Conservation (phyloP, 2,888 invertebrate genomes). For the Parnassius apollo region DNA sequence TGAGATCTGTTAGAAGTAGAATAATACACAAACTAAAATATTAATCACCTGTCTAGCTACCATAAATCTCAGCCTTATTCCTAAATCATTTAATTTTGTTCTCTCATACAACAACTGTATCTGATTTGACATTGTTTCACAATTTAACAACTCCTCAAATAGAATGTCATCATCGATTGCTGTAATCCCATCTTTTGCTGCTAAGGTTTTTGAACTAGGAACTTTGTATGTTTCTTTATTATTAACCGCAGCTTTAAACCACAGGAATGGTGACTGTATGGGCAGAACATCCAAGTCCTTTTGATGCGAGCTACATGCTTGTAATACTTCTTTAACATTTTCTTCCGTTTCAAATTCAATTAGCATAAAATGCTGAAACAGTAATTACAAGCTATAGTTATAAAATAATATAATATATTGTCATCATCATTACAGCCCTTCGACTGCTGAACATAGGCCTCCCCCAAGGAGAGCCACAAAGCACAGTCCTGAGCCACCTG, state of each 20-base stretch:
- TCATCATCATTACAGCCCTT: too few relatives aligned
- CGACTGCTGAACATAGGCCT: too few relatives aligned
- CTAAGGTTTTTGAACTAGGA: conserved; percentile 34
- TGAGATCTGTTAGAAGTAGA: not conserved
- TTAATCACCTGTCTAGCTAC: conserved; percentile 83
- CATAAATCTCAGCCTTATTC: conserved; percentile 87
- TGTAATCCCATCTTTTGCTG: conserved; percentile 70
- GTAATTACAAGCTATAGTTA: conserved; percentile 1
- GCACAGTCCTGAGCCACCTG: too few relatives aligned
- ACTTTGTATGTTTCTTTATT: conserved; percentile 43
- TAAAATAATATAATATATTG: conserved; percentile 4
- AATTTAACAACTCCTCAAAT: conserved; percentile 65
- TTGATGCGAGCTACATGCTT: conserved; percentile 78
- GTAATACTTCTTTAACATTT: conserved; percentile 79
- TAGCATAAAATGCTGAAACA: conserved; percentile 85
- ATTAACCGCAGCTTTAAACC: conserved; percentile 82
- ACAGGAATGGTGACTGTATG: conserved; percentile 85
- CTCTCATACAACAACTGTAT: conserved; percentile 82
- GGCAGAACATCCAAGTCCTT: conserved; percentile 82
- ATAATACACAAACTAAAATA: conserved; percentile 1
- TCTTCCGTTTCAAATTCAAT: conserved; percentile 84
- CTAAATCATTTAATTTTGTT: conserved; percentile 87
- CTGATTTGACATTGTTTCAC: conserved; percentile 83
- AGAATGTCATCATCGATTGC: conserved; percentile 66
- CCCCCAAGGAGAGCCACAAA: too few relatives aligned